These are phyloP conservation scores for Umimayanthus kanabou DNA, from an alignment of 92 coral and sea anemone genomes.

Conservation along the genomic window DNA sequence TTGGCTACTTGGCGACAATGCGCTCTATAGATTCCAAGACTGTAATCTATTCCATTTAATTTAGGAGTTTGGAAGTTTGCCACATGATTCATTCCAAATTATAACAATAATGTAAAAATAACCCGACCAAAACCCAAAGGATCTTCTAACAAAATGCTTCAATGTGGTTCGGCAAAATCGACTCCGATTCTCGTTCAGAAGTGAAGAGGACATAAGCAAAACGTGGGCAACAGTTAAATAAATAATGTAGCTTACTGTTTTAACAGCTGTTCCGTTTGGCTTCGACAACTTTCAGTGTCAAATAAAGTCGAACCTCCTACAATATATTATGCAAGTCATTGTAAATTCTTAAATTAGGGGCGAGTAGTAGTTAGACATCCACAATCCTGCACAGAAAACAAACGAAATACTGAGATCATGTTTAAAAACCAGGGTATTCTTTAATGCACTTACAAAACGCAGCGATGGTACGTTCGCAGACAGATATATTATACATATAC, in stretches of 20 bases:
- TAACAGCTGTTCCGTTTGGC: background rate
- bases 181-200: background rate
- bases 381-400: background rate
- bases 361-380: background rate
- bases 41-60: background rate
- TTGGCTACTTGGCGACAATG: background rate
- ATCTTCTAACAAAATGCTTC: background rate
- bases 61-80: conserved; percentile 24
- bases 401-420: too few relatives aligned
- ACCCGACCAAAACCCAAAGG: background rate
- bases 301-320: background rate
- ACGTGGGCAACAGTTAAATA: background rate
- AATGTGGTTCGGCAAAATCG: background rate
- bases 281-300: background rate
- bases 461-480: too few relatives aligned
- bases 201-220: too few relatives aligned
- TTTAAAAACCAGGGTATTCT: background rate
- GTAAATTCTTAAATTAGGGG: background rate
- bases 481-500: background rate
- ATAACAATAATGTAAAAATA: background rate
- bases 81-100: conserved; percentile 4
- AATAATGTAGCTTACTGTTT: background rate
- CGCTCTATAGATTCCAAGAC: background rate
- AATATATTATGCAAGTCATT: background rate
- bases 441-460: background rate